Base-by-base conservation (phyloP, 2,113 vertebrate genomes). In the Apaloderma vittatum region DNA sequence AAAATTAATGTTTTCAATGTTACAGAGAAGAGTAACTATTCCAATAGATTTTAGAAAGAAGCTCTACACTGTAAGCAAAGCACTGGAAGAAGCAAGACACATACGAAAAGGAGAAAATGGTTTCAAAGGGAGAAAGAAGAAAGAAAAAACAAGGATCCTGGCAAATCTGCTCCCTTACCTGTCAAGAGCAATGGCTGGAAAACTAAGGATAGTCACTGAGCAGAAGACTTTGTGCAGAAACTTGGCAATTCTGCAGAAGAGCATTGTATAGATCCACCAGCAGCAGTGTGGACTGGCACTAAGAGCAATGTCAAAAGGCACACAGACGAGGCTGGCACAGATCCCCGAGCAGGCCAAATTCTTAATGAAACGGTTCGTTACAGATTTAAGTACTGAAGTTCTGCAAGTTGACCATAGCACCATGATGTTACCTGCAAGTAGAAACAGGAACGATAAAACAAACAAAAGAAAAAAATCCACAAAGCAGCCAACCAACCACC, bases 201-300 rank as follows among this genome's bases (percentile, higher is more conserved):
- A 99, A 95, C 99, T 99, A 86, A 99, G 99, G 96, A 99, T 98
- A 18, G 98, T 99, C 96, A 99, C 99, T 1, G 99, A 99, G 96
- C 99, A 99, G 98, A 99, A 99, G 75, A 99, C 99, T 94, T 99
- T 99, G 92, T 99, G 99, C 63, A 99, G 98, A 97, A 99, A 99
- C 96, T 99, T 99, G 96, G 99, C 97, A 67, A 98, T 97, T 97
- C 99, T 99, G 98, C 99, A 99, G 98, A 99, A 98, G 61, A 99
- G 88, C 97, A 99, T 96, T 0, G 98, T 98, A 70, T 99, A 99
- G 66, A 99, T 98, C 99, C 99, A 99, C 98, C 98, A 99, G 98
- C 99, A 99, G 96, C 99, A 99, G 92, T 98, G 98, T 6, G 99
- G 99, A 82, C 98, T 99, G 96, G 98, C 97, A 57, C 99, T 99